A percentile compares a stretch with the other conserved stretches of the same genome.
Evolutionary conservation across 2,888 invertebrate species (phyloP).

Genomic region (Nasonovia ribisnigri): DNA sequence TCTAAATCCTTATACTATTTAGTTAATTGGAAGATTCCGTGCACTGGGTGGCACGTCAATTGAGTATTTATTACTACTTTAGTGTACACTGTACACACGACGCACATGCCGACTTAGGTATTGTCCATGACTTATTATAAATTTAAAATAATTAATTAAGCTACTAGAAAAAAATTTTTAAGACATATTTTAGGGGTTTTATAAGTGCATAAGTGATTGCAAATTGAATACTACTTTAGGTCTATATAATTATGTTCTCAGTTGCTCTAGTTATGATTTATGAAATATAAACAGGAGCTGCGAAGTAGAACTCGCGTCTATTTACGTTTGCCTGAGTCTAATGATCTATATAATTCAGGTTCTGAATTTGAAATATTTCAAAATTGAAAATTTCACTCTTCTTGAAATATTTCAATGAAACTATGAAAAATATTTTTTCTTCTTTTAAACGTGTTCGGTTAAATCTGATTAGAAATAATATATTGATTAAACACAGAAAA

Average conservation of each 20-base stretch:
- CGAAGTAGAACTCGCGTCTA: neutral
- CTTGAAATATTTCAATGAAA: no score
- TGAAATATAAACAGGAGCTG: neutral
- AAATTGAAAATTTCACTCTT: no score
- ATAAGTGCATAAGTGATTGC: neutral
- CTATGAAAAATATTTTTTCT: no score
- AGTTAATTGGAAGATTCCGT: no score
- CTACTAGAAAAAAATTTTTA: neutral
- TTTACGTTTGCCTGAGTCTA: neutral
- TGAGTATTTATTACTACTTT: neutral
- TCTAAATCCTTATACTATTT: no score
- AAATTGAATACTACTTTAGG: neutral
- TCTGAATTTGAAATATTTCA: no score
- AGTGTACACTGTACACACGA: no score
- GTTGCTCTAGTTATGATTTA: neutral
- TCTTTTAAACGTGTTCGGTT: no score
- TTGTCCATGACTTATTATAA: neutral
- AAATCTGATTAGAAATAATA: no score
- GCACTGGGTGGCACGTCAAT: neutral
- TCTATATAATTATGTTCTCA: neutral
- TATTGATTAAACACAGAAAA: no score
- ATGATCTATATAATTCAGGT: neutral
- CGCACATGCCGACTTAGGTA: neutral
- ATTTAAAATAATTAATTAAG: neutral
- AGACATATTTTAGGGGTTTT: neutral